Conservation (phyloP, 2,888 invertebrate genomes). For the Melinaea marsaeus region DNA sequence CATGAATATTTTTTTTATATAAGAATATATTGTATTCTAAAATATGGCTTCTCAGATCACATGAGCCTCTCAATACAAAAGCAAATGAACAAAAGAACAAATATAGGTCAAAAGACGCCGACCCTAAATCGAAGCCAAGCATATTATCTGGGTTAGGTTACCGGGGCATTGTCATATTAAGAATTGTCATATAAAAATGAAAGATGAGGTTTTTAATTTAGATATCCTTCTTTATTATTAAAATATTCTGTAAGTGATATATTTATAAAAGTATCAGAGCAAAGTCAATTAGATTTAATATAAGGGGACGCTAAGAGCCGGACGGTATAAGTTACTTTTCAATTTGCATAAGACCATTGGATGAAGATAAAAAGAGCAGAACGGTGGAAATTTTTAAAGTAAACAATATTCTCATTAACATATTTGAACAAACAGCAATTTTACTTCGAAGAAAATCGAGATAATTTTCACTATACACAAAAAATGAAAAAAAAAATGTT, state of each 20-base stretch:
- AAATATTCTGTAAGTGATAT: conserved; percentile 21
- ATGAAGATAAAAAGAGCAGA: conserved; percentile 14
- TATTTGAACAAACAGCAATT: background rate
- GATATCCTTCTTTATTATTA: conserved; percentile 12
- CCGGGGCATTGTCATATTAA: background rate
- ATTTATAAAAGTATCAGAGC: conserved; percentile 26
- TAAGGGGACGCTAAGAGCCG: conserved; percentile 21
- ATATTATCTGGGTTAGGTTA: conserved; percentile 1
- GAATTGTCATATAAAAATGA: background rate
- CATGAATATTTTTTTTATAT: background rate
- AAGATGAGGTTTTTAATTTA: background rate
- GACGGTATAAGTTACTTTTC: conserved; percentile 25
- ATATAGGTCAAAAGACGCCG: conserved; percentile 1
- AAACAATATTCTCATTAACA: conserved; percentile 8
- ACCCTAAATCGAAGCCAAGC: conserved; percentile 7
- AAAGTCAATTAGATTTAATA: conserved; percentile 27
- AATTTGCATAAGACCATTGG: conserved; percentile 29
- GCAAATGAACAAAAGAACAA: conserved; percentile 3
- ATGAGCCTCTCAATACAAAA: background rate
- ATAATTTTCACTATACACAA: background rate
- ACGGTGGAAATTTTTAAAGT: conserved; percentile 1
- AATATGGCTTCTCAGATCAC: conserved; percentile 5
- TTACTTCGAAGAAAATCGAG: background rate
- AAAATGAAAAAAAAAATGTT: background rate
- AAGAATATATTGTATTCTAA: background rate